Conservation (phyloP, 2,797 vertebrate genomes). For the Parotocinclus haroldoi region DNA sequence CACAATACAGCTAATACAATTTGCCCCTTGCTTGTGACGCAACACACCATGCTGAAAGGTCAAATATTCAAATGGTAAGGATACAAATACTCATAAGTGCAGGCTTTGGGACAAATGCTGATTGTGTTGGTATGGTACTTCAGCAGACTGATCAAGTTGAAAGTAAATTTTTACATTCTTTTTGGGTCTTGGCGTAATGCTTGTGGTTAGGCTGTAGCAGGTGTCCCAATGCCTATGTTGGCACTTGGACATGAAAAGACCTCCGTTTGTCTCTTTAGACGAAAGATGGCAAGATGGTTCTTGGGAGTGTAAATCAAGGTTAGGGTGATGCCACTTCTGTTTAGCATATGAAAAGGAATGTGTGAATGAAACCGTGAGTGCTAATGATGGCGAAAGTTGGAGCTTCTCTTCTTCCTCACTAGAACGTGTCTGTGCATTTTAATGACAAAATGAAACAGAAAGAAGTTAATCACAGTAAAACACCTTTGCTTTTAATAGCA, state of each 20-base stretch:
- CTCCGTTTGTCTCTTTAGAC: constrained; percentile 9
- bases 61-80: no score
- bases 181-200: constrained; percentile 8
- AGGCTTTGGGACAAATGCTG: background rate
- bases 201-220: constrained; percentile 11
- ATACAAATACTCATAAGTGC: background rate
- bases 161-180: no score
- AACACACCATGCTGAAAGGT: background rate
- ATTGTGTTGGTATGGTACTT: background rate
- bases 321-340: background rate
- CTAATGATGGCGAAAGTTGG: no score
- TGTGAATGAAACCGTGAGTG: no score
- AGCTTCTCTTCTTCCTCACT: background rate
- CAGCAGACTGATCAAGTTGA: no score
- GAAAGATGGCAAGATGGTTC: no score
- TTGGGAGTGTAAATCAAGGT: no score
- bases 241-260: constrained; percentile 5
- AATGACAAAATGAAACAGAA: no score
- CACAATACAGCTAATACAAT: background rate
- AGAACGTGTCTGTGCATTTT: no score
- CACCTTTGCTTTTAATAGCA: no score
- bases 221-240: constrained; percentile 6
- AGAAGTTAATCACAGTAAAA: no score
- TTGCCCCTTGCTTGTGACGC: background rate
- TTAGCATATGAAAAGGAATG: constrained; percentile 18